Conservation (phyloP, 2,888 invertebrate species). For the Campoletis raptor region DNA sequence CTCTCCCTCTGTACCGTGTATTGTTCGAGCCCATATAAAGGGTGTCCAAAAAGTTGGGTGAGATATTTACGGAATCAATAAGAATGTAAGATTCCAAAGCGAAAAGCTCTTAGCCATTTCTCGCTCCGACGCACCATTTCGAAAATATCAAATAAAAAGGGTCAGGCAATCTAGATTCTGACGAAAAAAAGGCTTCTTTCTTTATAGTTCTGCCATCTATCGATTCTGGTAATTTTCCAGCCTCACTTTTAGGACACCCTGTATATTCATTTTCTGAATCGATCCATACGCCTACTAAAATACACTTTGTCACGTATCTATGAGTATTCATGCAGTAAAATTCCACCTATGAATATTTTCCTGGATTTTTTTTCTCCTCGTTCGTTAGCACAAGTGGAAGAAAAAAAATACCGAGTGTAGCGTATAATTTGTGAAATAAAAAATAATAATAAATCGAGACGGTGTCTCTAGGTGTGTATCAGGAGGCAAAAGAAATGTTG, state of each 20-base stretch:
- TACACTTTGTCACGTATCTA: neutral
- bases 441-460: slow-evolving; percentile 3
- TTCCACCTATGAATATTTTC: neutral
- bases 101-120: neutral
- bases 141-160: neutral
- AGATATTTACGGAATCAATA: neutral
- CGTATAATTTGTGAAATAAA: slow-evolving; percentile 4
- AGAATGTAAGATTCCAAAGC: neutral
- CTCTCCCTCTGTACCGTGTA: slow-evolving; percentile 47
- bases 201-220: neutral
- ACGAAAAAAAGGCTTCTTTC: neutral
- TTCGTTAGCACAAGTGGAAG: neutral
- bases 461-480: slow-evolving; percentile 12
- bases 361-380: neutral
- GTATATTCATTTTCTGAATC: neutral
- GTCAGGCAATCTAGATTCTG: neutral
- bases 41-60: neutral
- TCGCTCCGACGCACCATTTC: neutral
- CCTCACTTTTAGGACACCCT: neutral
- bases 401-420: slow-evolving; percentile 9
- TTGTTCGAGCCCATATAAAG: neutral
- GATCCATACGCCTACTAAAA: neutral
- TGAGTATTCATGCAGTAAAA: neutral
- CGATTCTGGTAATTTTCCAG: neutral
- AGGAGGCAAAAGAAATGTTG: slow-evolving; percentile 26